Percentiles rank a stretch among this genome's conserved stretches.
These are phyloP conservation scores for Galeopsomyia nigrocyanea DNA, from an alignment of 2,888 invertebrate species.

Conservation along the genomic window DNA sequence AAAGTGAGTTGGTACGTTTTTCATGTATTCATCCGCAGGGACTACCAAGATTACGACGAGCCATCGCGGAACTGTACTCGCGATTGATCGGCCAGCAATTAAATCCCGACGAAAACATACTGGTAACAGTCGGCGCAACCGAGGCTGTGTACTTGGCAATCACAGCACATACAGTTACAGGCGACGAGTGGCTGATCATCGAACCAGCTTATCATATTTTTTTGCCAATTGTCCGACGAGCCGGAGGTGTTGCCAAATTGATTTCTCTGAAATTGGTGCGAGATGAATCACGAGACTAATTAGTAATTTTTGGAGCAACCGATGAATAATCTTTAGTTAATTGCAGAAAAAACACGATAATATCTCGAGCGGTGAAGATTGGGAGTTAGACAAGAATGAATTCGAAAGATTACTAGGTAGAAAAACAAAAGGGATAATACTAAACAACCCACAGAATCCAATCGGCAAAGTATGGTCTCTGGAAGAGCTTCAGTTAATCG, in stretches of 20 bases:
- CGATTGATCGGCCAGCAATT: neutral
- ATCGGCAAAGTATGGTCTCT: constrained; percentile 75
- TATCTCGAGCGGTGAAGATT: constrained; percentile 79
- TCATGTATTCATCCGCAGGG: too few relatives aligned
- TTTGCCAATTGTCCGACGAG: neutral
- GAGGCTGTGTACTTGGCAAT: neutral
- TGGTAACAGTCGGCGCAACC: neutral
- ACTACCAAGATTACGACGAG: neutral
- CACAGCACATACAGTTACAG: neutral
- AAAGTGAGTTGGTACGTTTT: too few relatives aligned
- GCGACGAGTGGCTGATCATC: neutral
- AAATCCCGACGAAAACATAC: neutral
- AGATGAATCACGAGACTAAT: too few relatives aligned
- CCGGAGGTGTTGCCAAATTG: neutral
- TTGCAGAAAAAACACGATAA: too few relatives aligned
- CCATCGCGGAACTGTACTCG: constrained; percentile 1
- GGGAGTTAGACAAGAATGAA: constrained; percentile 88
- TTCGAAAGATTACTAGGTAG: constrained; percentile 83
- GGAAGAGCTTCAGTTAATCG: too few relatives aligned
- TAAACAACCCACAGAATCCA: constrained; percentile 99
- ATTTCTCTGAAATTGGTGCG: constrained; percentile 4
- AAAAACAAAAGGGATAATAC: constrained; percentile 92
- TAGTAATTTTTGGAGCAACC: neutral
- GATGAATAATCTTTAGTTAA: too few relatives aligned
- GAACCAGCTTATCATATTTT: neutral